Conservation (phyloP, 2,113 vertebrate species). For the Oncorhynchus tshawytscha region DNA sequence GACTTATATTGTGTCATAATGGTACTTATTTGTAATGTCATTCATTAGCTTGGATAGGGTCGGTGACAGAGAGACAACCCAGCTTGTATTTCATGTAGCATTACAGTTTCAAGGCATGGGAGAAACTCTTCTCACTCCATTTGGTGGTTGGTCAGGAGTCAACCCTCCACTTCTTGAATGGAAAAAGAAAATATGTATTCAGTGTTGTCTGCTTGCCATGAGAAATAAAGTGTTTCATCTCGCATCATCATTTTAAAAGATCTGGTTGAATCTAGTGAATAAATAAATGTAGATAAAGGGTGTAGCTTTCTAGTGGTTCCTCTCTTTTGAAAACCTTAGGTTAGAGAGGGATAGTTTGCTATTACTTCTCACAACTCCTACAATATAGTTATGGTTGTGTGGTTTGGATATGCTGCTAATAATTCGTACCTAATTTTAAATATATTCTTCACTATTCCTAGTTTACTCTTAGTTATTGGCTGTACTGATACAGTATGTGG, state of each 20-base stretch:
- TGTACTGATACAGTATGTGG: no score
- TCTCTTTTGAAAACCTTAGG: not conserved
- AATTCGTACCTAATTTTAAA: not conserved
- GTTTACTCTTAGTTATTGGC: no score
- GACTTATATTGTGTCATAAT: no score
- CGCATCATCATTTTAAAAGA: conserved; percentile 15
- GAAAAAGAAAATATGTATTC: conserved; percentile 64
- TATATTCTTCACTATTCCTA: not conserved
- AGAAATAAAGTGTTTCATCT: conserved; percentile 38
- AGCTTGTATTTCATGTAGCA: not conserved
- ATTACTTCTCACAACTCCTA: not conserved
- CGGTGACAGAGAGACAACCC: conserved; percentile 2
- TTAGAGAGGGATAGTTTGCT: not conserved
- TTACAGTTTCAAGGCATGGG: conserved; percentile 10
- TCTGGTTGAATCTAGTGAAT: not conserved
- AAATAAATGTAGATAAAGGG: conserved; percentile 9
- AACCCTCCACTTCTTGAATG: conserved; percentile 55
- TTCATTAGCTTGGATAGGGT: not conserved
- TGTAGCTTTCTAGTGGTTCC: not conserved
- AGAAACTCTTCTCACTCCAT: conserved; percentile 26
- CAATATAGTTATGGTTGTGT: not conserved
- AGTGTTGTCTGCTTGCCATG: conserved; percentile 35
- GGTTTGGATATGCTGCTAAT: not conserved
- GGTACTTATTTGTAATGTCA: no score
- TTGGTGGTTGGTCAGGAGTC: conserved; percentile 51